These are phyloP conservation scores for Octodonta nipae DNA, from an alignment of 2,888 invertebrate genomes.

Conservation along the genomic window DNA sequence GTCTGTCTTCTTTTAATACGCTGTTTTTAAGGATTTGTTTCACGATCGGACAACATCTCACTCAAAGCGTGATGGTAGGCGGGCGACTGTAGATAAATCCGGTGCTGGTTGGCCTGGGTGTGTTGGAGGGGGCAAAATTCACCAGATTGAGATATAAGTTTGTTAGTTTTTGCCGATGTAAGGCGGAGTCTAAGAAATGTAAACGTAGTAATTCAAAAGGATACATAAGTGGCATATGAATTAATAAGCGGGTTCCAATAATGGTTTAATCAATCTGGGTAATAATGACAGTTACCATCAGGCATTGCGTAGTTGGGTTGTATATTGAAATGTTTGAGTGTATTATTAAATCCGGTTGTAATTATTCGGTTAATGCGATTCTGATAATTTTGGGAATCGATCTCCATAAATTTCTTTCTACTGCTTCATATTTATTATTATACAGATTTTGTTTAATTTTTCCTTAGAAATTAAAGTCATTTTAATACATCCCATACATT, in stretches of 20 bases:
- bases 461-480: too few species aligned
- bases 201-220: conserved; percentile 31
- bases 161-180: conserved; percentile 33
- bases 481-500: too few species aligned
- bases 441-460: too few species aligned
- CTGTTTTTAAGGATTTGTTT: too few species aligned
- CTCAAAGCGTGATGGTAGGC: conserved; percentile 27
- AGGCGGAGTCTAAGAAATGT: conserved; percentile 29
- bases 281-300: conserved; percentile 19
- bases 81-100: conserved; percentile 25
- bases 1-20: too few species aligned
- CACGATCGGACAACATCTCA: conserved; percentile 26
- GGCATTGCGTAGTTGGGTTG: conserved; percentile 4
- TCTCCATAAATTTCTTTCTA: too few species aligned
- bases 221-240: conserved; percentile 26
- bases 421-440: too few species aligned
- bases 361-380: too few species aligned
- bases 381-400: too few species aligned
- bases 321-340: conserved; percentile 18
- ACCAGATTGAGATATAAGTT: conserved; percentile 37
- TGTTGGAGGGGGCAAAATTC: conserved; percentile 24
- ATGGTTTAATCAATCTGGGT: conserved; percentile 32
- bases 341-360: conserved; percentile 13
- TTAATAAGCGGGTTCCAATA: conserved; percentile 32
- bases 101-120: conserved; percentile 21